These are phyloP conservation scores for Streptopelia turtur DNA, from an alignment of 2,797 vertebrate genomes.

Conservation along the genomic window DNA sequence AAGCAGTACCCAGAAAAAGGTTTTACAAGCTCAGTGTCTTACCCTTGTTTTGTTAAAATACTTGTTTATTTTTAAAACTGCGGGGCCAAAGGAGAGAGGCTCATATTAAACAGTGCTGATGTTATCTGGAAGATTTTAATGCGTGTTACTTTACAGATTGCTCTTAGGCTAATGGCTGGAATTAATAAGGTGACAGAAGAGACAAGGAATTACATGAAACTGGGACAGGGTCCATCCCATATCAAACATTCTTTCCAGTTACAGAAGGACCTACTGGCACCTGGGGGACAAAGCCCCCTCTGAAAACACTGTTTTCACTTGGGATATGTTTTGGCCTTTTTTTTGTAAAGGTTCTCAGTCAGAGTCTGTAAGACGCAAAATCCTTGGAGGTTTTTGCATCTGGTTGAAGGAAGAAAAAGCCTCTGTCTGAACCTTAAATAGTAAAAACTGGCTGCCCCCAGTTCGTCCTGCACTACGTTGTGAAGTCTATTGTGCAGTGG, in stretches of 20 bases:
- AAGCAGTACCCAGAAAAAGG: slow-evolving; percentile 27
- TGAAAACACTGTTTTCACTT: neutral
- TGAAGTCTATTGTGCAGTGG: slow-evolving; percentile 31
- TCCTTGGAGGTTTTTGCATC: slow-evolving; percentile 4
- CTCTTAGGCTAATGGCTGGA: neutral
- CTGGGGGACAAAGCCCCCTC: neutral
- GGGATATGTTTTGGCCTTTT: neutral
- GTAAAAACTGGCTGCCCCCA: slow-evolving; percentile 11
- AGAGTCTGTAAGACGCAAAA: neutral
- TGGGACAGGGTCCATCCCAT: neutral
- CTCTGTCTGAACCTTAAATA: slow-evolving; percentile 14
- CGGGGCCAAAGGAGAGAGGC: neutral
- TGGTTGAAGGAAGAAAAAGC: slow-evolving; percentile 25
- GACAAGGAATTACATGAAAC: neutral
- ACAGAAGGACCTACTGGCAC: neutral
- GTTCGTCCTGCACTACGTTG: neutral
- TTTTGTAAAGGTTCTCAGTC: neutral
- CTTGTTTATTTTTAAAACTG: slow-evolving; percentile 56
- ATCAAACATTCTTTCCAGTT: neutral
- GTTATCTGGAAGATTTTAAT: slow-evolving; percentile 48
- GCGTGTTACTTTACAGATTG: slow-evolving; percentile 28
- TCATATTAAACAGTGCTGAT: slow-evolving; percentile 42
- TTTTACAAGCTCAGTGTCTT: slow-evolving; percentile 60
- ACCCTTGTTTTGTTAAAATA: slow-evolving; percentile 41
- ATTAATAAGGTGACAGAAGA: neutral